Conservation (phyloP, 1,140 invertebrate species). For the Drosophila novamexicana region DNA sequence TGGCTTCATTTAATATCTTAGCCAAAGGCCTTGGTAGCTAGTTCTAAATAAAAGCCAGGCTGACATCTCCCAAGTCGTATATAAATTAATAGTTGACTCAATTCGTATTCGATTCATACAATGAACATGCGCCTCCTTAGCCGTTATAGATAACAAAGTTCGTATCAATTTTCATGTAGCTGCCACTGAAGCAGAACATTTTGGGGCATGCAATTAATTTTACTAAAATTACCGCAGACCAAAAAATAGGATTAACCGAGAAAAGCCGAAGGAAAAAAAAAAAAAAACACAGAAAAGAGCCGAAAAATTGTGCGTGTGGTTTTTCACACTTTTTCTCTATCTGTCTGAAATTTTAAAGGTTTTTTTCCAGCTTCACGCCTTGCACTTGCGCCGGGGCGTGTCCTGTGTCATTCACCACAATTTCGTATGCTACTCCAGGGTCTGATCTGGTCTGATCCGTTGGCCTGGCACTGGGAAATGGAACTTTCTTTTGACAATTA, state of each 20-base stretch:
- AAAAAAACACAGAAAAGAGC: conserved; percentile 13
- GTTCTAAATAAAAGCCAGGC: too few species aligned
- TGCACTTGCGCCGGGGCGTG: conserved; percentile 68
- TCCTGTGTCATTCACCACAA: conserved; percentile 67
- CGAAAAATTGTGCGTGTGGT: conserved; percentile 61
- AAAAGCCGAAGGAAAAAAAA: conserved; percentile 2
- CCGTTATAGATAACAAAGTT: conserved; percentile 18
- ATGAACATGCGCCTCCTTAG: not conserved
- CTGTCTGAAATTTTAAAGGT: not conserved
- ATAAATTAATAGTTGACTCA: too few species aligned
- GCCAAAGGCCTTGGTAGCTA: too few species aligned
- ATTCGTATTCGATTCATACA: too few species aligned
- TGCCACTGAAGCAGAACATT: conserved; percentile 50
- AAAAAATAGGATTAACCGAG: conserved; percentile 50
- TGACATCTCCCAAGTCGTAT: too few species aligned
- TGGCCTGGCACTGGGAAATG: conserved; percentile 19
- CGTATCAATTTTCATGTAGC: conserved; percentile 41
- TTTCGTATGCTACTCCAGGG: conserved; percentile 72
- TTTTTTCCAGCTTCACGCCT: conserved; percentile 63
- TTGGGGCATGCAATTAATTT: conserved; percentile 73
- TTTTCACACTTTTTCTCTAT: conserved; percentile 70
- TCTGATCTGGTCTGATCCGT: conserved; percentile 48
- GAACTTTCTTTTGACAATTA: conserved; percentile 73
- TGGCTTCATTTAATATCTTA: too few species aligned
- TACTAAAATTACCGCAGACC: conserved; percentile 73